phyloP scores from a whole-genome alignment of 2,113 vertebrate species.

The Mixornis gularis region DNA sequence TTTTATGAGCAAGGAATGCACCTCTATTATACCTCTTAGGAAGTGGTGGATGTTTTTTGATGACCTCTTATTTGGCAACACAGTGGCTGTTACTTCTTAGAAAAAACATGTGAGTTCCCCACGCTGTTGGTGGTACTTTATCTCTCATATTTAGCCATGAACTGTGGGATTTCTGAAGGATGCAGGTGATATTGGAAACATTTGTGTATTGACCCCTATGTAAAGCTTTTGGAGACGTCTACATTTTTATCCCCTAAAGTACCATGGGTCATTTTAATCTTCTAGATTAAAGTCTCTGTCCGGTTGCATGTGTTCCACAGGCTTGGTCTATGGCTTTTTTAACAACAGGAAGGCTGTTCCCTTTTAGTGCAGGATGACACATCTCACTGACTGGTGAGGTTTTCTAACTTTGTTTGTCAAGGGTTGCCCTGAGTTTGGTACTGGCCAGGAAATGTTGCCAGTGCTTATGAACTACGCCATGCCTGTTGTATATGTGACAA shows the following conservation, averaged over 20 bases:
- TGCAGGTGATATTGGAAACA: neutral
- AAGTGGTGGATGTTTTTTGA: neutral
- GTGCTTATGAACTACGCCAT: fast-evolving
- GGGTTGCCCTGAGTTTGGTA: neutral
- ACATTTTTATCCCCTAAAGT: neutral
- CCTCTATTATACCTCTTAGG: neutral
- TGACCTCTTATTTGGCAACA: neutral
- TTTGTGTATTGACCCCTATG: neutral
- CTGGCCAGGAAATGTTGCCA: neutral
- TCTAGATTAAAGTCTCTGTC: neutral
- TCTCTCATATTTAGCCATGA: fast-evolving
- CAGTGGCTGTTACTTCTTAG: neutral
- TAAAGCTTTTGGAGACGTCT: neutral
- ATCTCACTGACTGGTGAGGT: neutral
- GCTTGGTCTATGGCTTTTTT: neutral
- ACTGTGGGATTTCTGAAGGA: neutral
- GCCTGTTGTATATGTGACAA: neutral
- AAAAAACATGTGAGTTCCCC: neutral
- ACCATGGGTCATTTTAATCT: neutral
- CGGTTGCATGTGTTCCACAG: neutral
- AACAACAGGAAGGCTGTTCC: neutral
- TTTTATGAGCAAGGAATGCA: neutral
- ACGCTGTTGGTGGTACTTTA: neutral
- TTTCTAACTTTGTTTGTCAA: neutral
- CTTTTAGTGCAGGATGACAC: neutral